phyloP scores from a whole-genome alignment of 2,113 vertebrate species.

The Indri indri region DNA sequence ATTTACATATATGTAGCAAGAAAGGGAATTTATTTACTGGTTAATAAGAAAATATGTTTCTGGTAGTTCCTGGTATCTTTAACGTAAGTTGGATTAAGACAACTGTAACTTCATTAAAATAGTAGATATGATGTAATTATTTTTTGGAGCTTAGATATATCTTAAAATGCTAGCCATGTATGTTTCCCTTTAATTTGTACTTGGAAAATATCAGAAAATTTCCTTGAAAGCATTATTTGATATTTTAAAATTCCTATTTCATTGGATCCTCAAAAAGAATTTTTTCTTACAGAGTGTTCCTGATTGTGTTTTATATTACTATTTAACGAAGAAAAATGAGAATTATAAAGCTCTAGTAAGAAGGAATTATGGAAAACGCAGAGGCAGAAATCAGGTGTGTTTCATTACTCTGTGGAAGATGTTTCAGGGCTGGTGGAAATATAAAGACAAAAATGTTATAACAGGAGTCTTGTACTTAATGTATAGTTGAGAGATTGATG shows the following conservation, averaged over 20 bases:
- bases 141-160: not conserved
- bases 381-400: conserved; percentile 96
- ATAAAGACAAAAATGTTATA: not conserved
- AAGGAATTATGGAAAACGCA: conserved; percentile 95
- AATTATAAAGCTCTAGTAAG: conserved; percentile 98
- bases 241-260: not conserved
- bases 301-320: conserved; percentile 98
- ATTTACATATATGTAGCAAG: not conserved
- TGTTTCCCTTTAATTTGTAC: conserved; percentile 24
- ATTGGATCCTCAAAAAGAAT: not conserved
- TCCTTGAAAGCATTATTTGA: conserved; percentile 39
- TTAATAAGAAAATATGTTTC: conserved; percentile 39
- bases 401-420: not conserved
- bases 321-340: conserved; percentile 99
- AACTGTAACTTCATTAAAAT: not conserved
- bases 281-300: conserved; percentile 91
- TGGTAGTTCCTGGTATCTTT: not conserved
- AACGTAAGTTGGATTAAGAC: not conserved
- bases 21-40: conserved; percentile 15
- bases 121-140: not conserved
- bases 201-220: conserved; percentile 16
- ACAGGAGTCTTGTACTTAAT: not conserved
- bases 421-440: conserved; percentile 46
- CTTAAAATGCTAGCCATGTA: not conserved
- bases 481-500: not conserved